These are phyloP conservation scores for Mythimna albipuncta DNA, from an alignment of 2,888 invertebrate genomes.

Conservation along the genomic window DNA sequence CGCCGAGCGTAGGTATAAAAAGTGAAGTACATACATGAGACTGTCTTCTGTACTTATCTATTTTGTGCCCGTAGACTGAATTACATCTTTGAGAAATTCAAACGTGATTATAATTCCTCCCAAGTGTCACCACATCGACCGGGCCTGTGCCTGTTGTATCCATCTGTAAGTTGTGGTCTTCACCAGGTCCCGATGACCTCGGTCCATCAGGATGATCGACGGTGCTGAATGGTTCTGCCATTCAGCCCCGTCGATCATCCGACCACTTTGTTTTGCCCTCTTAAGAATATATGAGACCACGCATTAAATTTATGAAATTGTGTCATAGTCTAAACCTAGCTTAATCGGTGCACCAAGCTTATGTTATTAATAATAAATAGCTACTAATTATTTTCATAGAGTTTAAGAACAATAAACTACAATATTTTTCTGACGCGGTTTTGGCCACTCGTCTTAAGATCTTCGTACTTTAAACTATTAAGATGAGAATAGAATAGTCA, in stretches of 20 bases:
- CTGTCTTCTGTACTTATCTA: too few species aligned
- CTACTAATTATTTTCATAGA: constrained; percentile 35
- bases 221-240: background rate
- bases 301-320: constrained; percentile 1
- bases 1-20: too few species aligned
- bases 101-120: background rate
- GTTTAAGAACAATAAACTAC: constrained; percentile 40
- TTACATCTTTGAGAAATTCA: background rate
- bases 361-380: constrained; percentile 27
- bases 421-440: constrained; percentile 27
- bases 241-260: background rate
- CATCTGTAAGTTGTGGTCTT: too few species aligned
- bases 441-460: constrained; percentile 50
- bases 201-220: background rate
- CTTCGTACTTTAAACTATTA: constrained; percentile 11
- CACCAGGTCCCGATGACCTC: background rate
- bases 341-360: constrained; percentile 54
- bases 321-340: constrained; percentile 43
- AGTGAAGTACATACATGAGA: too few species aligned
- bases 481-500: background rate
- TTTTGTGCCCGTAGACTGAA: background rate
- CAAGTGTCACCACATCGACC: background rate
- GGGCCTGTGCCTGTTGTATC: background rate
- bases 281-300: background rate
- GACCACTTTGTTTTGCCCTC: background rate